Conservation (phyloP, 2,888 invertebrate genomes). For the Aphrophora alni region DNA sequence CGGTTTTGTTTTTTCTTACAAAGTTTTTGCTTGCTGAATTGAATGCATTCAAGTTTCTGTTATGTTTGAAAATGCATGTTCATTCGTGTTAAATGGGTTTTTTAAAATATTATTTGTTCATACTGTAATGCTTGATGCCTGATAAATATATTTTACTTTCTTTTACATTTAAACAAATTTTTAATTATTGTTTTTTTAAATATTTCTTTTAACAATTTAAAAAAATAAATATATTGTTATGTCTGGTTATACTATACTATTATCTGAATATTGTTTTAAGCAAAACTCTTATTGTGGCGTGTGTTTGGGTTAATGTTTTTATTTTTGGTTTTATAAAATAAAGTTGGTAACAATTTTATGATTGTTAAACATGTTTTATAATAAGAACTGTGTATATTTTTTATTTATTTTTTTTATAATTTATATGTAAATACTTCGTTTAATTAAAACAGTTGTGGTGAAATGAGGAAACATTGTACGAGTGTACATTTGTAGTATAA, state of each 20-base stretch:
- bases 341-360: no score
- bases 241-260: not conserved
- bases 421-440: no score
- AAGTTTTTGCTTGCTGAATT: constrained; percentile 17
- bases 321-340: no score
- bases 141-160: not conserved
- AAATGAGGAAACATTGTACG: no score
- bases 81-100: not conserved
- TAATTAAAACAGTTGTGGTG: no score
- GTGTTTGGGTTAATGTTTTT: not conserved
- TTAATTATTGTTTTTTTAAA: not conserved
- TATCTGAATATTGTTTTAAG: not conserved
- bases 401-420: no score
- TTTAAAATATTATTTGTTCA: not conserved
- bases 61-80: not conserved
- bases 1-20: constrained; percentile 17
- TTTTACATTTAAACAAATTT: not conserved
- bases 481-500: no score
- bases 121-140: not conserved
- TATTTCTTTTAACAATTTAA: no score
- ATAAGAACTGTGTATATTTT: no score
- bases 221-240: not conserved
- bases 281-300: not conserved
- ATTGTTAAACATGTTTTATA: no score
- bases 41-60: not conserved